These are phyloP conservation scores for Thalassoma bifasciatum DNA, from an alignment of 2,113 vertebrate genomes.

Conservation along the genomic window DNA sequence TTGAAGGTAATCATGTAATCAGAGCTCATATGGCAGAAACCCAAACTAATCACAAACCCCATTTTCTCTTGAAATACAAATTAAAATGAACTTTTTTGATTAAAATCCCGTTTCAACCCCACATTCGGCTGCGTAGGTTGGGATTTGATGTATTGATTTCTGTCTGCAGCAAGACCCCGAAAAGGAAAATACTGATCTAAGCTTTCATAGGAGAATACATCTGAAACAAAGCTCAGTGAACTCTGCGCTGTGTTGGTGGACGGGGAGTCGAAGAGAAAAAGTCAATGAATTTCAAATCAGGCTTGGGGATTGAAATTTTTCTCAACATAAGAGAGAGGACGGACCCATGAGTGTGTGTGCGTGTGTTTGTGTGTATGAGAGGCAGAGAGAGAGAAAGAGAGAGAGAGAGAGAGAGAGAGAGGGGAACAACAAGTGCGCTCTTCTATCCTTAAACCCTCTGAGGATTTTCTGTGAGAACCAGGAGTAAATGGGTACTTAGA, in stretches of 20 bases:
- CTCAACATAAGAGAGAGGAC: conserved; percentile 6
- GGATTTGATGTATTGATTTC: conserved; percentile 36
- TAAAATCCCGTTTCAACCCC: background rate
- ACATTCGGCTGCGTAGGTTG: conserved; percentile 13
- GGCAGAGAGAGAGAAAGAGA: background rate
- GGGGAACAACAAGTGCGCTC: conserved; percentile 24
- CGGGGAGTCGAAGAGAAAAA: conserved; percentile 12
- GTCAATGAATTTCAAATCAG: conserved; percentile 61
- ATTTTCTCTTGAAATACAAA: conserved; percentile 38
- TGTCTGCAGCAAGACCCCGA: background rate
- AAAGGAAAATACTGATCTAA: background rate
- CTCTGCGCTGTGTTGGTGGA: conserved; percentile 9
- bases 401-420: conserved; percentile 12
- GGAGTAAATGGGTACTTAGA: conserved; percentile 44
- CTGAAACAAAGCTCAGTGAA: conserved; percentile 23
- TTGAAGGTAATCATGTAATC: conserved; percentile 53
- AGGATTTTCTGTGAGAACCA: conserved; percentile 32
- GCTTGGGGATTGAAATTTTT: conserved; percentile 35
- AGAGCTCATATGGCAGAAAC: conserved; percentile 22
- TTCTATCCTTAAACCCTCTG: conserved; percentile 31
- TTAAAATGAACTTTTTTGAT: conserved; percentile 36
- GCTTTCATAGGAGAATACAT: conserved; percentile 15
- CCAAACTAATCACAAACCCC: conserved; percentile 35
- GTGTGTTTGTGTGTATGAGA: conserved; percentile 22
- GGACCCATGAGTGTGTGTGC: background rate